These are phyloP conservation scores for Amphipoea oculea DNA, from an alignment of 2,888 invertebrate species.

Conservation along the genomic window DNA sequence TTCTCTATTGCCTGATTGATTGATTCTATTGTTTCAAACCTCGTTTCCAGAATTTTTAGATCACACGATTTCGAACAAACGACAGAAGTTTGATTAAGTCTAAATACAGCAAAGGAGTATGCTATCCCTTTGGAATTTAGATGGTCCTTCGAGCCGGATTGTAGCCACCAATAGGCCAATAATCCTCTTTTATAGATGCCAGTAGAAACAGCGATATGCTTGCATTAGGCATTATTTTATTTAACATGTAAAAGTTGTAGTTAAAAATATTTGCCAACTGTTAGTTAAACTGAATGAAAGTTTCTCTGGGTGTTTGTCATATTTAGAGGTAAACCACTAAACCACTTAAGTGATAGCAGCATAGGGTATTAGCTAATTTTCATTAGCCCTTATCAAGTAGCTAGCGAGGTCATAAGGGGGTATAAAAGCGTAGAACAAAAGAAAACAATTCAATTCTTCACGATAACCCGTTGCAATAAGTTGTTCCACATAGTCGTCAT, in stretches of 20 bases:
- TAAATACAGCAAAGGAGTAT: background rate
- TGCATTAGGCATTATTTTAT: no score
- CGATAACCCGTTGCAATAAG: background rate
- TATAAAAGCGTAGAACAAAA: background rate
- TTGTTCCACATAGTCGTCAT: background rate
- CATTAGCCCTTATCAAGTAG: background rate
- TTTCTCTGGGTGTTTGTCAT: background rate
- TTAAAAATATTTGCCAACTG: background rate
- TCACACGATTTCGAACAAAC: background rate
- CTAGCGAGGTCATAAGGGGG: no score
- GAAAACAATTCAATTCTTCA: no score
- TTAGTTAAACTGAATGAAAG: background rate
- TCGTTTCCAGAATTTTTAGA: background rate
- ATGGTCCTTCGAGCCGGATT: conserved; percentile 8
- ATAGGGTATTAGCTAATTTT: background rate
- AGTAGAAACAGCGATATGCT: background rate
- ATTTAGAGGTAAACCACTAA: background rate
- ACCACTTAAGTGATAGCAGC: background rate
- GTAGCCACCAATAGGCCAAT: background rate
- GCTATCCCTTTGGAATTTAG: background rate
- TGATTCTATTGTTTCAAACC: background rate
- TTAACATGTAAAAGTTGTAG: background rate
- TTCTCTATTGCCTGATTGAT: background rate
- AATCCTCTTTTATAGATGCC: background rate
- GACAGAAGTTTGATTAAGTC: background rate